phyloP scores from a whole-genome alignment of 2,888 invertebrate species.

The Spisula solida region DNA sequence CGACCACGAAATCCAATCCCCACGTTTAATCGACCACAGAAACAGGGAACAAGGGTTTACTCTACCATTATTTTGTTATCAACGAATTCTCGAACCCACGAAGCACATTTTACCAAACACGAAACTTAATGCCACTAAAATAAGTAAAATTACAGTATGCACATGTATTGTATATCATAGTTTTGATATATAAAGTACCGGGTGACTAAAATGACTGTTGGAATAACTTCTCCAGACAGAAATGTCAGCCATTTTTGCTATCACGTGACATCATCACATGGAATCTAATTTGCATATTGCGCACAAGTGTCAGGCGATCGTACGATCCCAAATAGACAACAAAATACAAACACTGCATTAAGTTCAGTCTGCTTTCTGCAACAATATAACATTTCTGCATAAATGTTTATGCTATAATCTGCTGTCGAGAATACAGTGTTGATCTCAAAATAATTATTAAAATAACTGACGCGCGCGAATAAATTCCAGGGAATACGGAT shows the following conservation, averaged over 20 bases:
- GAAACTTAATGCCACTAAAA: too few species aligned
- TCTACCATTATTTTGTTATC: too few species aligned
- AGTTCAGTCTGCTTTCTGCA: neutral
- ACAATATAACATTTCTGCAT: neutral
- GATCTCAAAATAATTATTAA: neutral
- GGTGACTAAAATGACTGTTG: too few species aligned
- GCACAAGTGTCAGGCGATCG: neutral
- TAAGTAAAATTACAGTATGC: too few species aligned
- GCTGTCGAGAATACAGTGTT: neutral
- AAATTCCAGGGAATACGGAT: neutral
- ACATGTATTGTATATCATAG: too few species aligned
- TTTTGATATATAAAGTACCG: too few species aligned
- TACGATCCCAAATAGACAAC: neutral
- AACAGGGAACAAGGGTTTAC: too few species aligned
- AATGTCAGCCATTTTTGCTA: neutral
- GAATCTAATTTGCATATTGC: neutral
- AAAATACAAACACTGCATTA: constrained; percentile 1
- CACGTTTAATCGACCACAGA: too few species aligned
- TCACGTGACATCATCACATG: neutral
- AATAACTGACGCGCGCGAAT: neutral
- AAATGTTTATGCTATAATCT: neutral
- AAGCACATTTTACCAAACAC: too few species aligned
- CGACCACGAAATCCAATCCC: too few species aligned
- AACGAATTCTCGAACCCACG: too few species aligned
- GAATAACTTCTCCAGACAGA: too few species aligned